Conservation (phyloP, 2,113 vertebrate species). For the Pterocles burchelli region DNA sequence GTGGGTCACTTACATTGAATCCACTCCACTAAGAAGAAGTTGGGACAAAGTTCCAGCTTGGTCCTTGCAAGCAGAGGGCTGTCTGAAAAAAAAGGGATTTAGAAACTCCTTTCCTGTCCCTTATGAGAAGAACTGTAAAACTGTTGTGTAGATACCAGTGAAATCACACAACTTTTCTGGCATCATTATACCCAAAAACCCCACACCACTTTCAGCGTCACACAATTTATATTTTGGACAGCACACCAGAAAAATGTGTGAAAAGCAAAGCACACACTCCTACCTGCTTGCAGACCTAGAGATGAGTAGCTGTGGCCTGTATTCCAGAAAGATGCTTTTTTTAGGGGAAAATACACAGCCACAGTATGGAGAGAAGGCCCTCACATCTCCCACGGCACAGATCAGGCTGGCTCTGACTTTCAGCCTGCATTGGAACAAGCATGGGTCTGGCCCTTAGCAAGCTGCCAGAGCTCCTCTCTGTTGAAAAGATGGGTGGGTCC, state of each 20-base stretch:
- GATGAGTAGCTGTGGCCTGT: neutral
- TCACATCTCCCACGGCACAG: accelerated
- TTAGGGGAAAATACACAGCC: neutral
- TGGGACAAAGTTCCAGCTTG: neutral
- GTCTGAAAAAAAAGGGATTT: accelerated
- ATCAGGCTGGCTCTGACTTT: neutral
- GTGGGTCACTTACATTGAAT: neutral
- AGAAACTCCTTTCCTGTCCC: neutral
- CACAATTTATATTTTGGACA: neutral
- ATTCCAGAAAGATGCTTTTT: neutral
- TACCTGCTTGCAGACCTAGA: neutral
- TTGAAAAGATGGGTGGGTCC: neutral
- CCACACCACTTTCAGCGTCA: neutral
- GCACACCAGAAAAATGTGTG: neutral
- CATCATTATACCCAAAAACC: neutral
- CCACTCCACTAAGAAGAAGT: neutral
- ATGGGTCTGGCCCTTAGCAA: neutral
- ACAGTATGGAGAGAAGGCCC: neutral
- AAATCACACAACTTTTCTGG: neutral
- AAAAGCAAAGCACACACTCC: neutral
- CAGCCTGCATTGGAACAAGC: neutral
- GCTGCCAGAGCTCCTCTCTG: neutral
- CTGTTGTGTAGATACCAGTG: neutral
- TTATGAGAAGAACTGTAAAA: neutral
- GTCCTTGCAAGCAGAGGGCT: neutral